phyloP scores from a whole-genome alignment of 2,888 invertebrate genomes.

The Stramonita haemastoma region DNA sequence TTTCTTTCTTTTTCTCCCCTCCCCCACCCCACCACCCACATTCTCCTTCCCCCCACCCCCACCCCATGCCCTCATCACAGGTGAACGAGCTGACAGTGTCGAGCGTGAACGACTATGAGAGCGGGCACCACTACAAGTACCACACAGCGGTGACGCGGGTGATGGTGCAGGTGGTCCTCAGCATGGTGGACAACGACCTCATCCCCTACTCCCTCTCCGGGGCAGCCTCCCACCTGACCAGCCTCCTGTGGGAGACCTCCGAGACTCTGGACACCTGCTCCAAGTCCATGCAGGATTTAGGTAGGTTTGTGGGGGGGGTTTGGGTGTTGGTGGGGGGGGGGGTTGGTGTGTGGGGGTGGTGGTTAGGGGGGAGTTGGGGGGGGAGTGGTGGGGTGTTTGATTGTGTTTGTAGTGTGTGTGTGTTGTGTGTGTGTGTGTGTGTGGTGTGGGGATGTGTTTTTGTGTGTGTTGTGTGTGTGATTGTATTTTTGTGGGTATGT shows the following conservation, averaged over 20 bases:
- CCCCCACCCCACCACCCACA: too few relatives aligned
- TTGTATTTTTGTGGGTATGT: too few relatives aligned
- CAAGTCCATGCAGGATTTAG: conserved; percentile 39
- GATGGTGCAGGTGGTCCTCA: conserved; percentile 50
- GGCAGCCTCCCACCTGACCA: conserved; percentile 32
- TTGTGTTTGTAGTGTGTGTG: too few relatives aligned
- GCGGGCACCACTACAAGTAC: conserved; percentile 53
- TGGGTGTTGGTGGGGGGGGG: not conserved
- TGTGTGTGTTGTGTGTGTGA: too few relatives aligned
- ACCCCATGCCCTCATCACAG: not conserved
- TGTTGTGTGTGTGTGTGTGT: too few relatives aligned
- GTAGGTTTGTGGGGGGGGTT: conserved; percentile 5
- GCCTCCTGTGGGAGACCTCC: conserved; percentile 42
- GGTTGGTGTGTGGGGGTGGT: not conserved
- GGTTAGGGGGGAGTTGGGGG: too few relatives aligned
- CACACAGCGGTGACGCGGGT: conserved; percentile 55
- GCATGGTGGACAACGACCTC: conserved; percentile 52
- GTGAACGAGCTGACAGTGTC: conserved; percentile 33
- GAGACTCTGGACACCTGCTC: conserved; percentile 46
- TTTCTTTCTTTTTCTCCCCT: too few relatives aligned
- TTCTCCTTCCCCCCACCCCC: too few relatives aligned
- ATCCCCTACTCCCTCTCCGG: conserved; percentile 47
- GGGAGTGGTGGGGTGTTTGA: too few relatives aligned
- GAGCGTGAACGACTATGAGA: conserved; percentile 44
- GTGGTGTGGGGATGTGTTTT: too few relatives aligned